Conservation (phyloP, 2,113 vertebrate species). For the Maccullochella peelii region DNA sequence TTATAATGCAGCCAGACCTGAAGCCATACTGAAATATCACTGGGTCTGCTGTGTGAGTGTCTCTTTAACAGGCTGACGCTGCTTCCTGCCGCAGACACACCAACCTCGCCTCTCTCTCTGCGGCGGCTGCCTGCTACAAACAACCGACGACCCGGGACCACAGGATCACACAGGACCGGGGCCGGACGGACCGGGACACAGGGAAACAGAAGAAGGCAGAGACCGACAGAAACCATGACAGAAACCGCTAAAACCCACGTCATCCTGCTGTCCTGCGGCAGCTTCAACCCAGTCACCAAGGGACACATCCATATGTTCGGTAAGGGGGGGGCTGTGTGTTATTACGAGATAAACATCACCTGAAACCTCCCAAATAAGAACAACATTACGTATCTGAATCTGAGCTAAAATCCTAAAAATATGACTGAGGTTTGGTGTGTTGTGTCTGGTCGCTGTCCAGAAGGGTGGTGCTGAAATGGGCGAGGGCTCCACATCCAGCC, state of each 20-base stretch:
- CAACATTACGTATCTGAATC: not conserved
- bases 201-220: not conserved
- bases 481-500: not conserved
- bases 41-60: not conserved
- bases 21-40: too few species aligned
- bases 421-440: not conserved
- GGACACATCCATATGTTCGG: conserved; percentile 99
- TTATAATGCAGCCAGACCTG: too few species aligned
- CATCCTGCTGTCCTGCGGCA: conserved; percentile 96
- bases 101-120: conserved; percentile 29
- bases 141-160: conserved; percentile 9
- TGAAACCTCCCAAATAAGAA: not conserved
- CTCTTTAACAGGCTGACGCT: conserved; percentile 49
- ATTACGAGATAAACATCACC: not conserved
- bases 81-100: conserved; percentile 55
- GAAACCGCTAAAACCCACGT: conserved; percentile 94
- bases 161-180: conserved; percentile 27
- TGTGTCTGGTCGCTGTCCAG: conserved; percentile 22
- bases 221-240: conserved; percentile 83
- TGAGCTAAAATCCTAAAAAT: too few species aligned
- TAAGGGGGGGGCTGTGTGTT: conserved; percentile 75
- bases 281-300: conserved; percentile 97
- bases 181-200: conserved; percentile 40
- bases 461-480: conserved; percentile 57
- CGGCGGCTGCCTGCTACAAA: conserved; percentile 20